Base-by-base conservation (phyloP, 1,140 invertebrate genomes). In the Leptopilina clavipes region DNA sequence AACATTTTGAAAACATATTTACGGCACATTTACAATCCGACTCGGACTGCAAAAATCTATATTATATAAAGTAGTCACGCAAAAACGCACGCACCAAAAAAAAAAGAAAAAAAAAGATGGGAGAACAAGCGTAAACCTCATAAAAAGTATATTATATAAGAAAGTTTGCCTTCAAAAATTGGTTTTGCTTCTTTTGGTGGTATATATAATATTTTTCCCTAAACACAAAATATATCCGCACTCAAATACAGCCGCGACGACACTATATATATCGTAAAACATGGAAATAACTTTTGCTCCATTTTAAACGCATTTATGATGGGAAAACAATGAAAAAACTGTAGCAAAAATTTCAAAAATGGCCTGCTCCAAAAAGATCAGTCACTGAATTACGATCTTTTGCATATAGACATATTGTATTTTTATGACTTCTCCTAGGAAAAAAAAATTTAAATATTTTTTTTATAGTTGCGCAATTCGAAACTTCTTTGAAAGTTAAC, bases 271-370 rank as follows among this genome's bases (percentile, higher is more conserved):
- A 5, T 31, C n/a, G 48, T 54, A 54, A 19, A 19, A 17, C 52
- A 54, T 75, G 82, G 74, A 54, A 75, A 40, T 75, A 76, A 75
- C 81, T 43, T 85, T 82, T 88, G 85, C 85, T 87, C 85, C 75
- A 86, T 71, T 88, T 88, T 86, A 86, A 81, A 87, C 77, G 76
- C 84, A 84, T 83, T 82, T 84, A 82, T 77, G 79, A 84, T 72
- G 73, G 43, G 72, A 65, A 76, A 77, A 76, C 76, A 71, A 74
- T 75, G 17, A 43, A 72, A 78, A 79, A 40, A 40, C 71, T 78
- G 25, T 71, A 81, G 73, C 76, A 76, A 80, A 81, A 82, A 82
- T 54, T 54, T 54, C 8, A n/a, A n/a, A n/a, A n/a, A n/a, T n/a
- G 52, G 44, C 19, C 37, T 48, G 10, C 40, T 48, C 44, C 44